Conservation (phyloP, 2,113 vertebrate species). For the Microcebus tavaratra region DNA sequence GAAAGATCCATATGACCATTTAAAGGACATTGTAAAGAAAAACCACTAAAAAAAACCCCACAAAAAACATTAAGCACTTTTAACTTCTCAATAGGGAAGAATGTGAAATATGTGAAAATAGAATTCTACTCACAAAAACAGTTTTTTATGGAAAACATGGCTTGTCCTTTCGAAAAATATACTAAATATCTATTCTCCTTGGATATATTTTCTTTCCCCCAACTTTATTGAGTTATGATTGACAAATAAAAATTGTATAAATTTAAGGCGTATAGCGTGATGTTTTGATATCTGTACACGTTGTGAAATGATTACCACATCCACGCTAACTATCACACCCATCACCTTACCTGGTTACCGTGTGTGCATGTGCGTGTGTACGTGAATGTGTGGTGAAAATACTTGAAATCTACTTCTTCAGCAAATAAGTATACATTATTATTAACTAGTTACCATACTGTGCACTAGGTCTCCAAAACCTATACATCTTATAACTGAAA, state of each 20-base stretch:
- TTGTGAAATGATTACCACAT: not conserved
- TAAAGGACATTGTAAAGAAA: slow-evolving; percentile 43
- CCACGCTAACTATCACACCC: not conserved
- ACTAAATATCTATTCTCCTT: not conserved
- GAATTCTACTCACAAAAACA: not conserved
- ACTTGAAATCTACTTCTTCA: not conserved
- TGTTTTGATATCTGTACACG: not conserved
- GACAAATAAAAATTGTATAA: not conserved
- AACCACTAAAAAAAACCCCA: not conserved
- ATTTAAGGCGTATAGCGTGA: not conserved
- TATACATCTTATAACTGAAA: not conserved
- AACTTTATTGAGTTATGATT: not conserved
- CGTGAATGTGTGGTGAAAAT: too few species aligned
- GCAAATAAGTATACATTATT: too few species aligned
- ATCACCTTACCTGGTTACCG: not conserved
- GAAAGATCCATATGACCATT: slow-evolving; percentile 36
- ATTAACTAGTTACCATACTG: not conserved
- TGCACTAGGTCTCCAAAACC: not conserved
- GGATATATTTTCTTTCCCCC: not conserved
- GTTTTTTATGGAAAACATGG: not conserved
- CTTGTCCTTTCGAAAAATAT: not conserved
- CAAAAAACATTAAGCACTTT: not conserved
- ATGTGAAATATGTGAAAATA: not conserved
- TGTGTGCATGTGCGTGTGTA: not conserved
- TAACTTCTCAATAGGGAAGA: not conserved